A percentile compares a stretch with the other conserved stretches of the same genome.
Conservation (phyloP, 2,113 vertebrate species). For the Sula dactylatra region DNA sequence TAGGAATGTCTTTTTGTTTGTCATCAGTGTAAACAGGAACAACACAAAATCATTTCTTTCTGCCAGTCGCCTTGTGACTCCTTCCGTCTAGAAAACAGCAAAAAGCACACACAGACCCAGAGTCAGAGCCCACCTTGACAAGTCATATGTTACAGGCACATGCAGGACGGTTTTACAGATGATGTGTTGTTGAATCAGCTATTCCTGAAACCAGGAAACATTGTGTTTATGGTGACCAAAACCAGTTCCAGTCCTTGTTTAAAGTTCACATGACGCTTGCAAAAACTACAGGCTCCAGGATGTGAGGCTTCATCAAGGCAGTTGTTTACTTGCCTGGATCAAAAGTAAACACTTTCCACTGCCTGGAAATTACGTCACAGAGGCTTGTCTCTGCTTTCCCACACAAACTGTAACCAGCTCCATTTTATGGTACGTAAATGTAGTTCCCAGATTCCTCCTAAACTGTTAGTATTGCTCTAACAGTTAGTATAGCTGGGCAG, state of each 20-base stretch:
- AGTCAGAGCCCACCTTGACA: background rate
- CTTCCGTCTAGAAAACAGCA: slow-evolving; percentile 80
- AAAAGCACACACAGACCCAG: background rate
- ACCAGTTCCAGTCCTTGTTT: background rate
- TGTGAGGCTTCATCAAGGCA: background rate
- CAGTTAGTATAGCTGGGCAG: background rate
- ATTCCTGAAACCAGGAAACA: background rate
- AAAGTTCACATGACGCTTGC: rapidly evolving
- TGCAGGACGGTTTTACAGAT: background rate
- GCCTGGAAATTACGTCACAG: background rate
- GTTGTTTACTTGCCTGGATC: background rate
- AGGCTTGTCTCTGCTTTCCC: background rate
- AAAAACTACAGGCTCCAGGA: background rate
- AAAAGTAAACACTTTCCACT: background rate
- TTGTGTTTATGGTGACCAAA: background rate
- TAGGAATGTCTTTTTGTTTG: slow-evolving; percentile 94
- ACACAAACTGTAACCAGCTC: background rate
- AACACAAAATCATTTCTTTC: slow-evolving; percentile 93
- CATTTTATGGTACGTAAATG: background rate
- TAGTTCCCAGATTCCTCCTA: background rate
- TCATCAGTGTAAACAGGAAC: slow-evolving; percentile 94
- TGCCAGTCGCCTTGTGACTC: slow-evolving; percentile 89
- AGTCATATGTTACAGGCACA: background rate
- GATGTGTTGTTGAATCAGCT: background rate
- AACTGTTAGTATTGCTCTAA: background rate